phyloP scores from a whole-genome alignment of 2,888 invertebrate genomes.

The Panorpa germanica region DNA sequence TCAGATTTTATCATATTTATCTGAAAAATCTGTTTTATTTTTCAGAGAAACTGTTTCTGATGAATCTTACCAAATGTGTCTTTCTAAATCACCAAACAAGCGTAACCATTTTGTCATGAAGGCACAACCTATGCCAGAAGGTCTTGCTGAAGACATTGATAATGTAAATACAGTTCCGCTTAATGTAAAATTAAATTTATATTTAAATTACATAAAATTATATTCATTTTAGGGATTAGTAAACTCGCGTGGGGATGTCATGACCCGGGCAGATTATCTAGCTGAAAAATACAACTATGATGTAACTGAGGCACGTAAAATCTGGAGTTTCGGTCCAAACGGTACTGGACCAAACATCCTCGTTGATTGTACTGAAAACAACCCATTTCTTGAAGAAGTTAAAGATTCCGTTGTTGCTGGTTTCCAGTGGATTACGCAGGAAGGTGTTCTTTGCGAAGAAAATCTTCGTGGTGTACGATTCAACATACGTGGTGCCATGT shows the following conservation, averaged over 20 bases:
- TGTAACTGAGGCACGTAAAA: constrained; percentile 92
- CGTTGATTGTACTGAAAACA: constrained; percentile 98
- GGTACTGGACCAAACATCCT: constrained; percentile 96
- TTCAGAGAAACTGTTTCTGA: constrained; percentile 94
- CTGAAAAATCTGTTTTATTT: too few relatives aligned
- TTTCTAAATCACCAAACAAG: constrained; percentile 99
- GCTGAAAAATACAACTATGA: constrained; percentile 95
- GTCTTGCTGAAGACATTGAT: constrained; percentile 93
- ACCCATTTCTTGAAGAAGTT: constrained; percentile 99
- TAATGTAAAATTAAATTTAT: too few relatives aligned
- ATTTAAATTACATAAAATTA: not conserved
- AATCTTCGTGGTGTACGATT: constrained; percentile 87
- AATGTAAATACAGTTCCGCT: too few relatives aligned
- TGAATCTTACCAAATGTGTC: constrained; percentile 85
- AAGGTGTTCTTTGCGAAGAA: constrained; percentile 97
- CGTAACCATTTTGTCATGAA: constrained; percentile 97
- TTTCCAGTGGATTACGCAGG: constrained; percentile 99
- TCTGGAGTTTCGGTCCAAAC: constrained; percentile 99
- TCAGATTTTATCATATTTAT: too few relatives aligned
- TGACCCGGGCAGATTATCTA: constrained; percentile 85
- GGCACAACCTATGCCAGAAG: constrained; percentile 91
- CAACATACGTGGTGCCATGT: constrained; percentile 97
- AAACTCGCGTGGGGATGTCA: constrained; percentile 92
- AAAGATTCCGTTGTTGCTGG: constrained; percentile 98
- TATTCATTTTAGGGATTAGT: constrained; percentile 51